Percentiles rank a stretch among this genome's conserved stretches.
phyloP scores from a whole-genome alignment of 30 jellyfish, hydroid and myxozoan species.

The Calvadosia cruxmelitensis region DNA sequence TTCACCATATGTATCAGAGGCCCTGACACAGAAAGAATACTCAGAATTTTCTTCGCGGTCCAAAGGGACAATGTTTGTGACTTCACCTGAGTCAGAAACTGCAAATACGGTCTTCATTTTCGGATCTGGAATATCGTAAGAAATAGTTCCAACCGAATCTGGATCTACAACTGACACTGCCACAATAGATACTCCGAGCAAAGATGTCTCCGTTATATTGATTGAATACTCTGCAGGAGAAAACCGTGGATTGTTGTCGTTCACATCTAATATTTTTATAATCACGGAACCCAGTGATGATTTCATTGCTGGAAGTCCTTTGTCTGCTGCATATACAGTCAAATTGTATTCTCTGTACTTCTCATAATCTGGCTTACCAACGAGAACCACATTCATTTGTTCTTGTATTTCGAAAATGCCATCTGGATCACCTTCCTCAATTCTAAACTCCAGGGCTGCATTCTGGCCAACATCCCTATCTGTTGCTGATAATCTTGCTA shows the following conservation, averaged over 20 bases:
- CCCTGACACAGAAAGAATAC: background rate
- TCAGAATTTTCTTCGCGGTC: background rate
- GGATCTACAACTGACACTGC: background rate
- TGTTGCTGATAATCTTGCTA: background rate
- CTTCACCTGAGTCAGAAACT: background rate
- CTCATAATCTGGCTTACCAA: background rate
- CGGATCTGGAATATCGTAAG: background rate
- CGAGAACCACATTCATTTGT: background rate
- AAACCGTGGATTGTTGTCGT: background rate
- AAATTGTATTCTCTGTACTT: background rate
- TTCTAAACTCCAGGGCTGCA: background rate
- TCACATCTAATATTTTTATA: background rate
- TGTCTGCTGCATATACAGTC: background rate
- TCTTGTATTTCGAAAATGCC: background rate
- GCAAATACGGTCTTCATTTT: background rate
- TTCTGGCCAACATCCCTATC: background rate
- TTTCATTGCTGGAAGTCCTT: background rate
- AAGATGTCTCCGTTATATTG: background rate
- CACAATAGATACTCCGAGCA: background rate
- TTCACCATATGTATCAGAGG: background rate
- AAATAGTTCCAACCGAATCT: background rate
- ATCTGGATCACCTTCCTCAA: background rate
- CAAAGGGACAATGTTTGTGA: background rate
- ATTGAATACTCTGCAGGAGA: background rate
- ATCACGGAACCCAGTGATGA: background rate